These are phyloP conservation scores for Holacanthus passer DNA, from an alignment of 2,113 vertebrate genomes.

Conservation along the genomic window DNA sequence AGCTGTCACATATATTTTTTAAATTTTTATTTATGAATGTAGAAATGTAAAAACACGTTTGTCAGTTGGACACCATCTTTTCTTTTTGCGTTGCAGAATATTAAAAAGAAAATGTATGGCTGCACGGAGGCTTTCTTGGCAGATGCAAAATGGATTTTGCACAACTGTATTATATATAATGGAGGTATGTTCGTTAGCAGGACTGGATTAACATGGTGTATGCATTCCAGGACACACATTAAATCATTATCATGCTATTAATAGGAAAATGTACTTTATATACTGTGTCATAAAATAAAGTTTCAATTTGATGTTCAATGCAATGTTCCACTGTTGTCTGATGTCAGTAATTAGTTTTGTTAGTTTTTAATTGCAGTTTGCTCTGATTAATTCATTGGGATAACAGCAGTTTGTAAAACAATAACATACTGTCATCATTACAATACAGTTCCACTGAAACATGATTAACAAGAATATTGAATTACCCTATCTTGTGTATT, in stretches of 20 bases:
- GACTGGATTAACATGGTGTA: not conserved
- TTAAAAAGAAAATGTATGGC: conserved; percentile 99
- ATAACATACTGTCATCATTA: not conserved
- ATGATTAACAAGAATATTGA: not conserved
- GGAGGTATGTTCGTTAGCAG: conserved; percentile 85
- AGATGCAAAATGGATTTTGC: conserved; percentile 99
- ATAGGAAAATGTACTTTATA: not conserved
- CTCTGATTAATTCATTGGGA: too few relatives aligned
- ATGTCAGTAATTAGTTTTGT: not conserved
- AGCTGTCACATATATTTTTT: not conserved
- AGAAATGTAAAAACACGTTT: not conserved
- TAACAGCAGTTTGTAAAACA: too few relatives aligned
- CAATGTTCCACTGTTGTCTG: not conserved
- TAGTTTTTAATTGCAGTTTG: not conserved
- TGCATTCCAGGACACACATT: too few relatives aligned
- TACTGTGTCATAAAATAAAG: not conserved
- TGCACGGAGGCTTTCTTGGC: conserved; percentile 99
- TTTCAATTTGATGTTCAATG: not conserved
- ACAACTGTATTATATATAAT: conserved; percentile 99
- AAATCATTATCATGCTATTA: not conserved
- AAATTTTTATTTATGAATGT: not conserved
- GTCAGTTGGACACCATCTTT: conserved; percentile 9
- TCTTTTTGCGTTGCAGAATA: conserved; percentile 83
- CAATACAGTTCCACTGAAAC: not conserved
- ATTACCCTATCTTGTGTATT: not conserved